Conservation (phyloP, 2,113 vertebrate species). For the Sciurus niger region DNA sequence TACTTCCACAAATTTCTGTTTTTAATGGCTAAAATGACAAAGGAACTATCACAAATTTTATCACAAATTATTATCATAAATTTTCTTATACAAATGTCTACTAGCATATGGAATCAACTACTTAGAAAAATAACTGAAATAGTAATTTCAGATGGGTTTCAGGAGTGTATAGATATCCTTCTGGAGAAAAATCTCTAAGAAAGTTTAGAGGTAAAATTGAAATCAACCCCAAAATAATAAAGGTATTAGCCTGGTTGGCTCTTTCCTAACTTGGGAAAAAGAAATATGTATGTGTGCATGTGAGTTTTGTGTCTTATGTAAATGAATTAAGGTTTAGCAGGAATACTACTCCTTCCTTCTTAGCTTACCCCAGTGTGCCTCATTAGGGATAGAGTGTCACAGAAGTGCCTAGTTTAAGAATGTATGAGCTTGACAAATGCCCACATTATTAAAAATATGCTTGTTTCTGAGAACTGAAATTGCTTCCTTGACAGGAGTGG, state of each 20-base stretch:
- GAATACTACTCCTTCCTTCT: slow-evolving; percentile 45
- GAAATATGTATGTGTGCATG: not conserved
- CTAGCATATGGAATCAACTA: slow-evolving; percentile 60
- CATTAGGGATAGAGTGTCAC: slow-evolving; percentile 62
- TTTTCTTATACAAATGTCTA: slow-evolving; percentile 40
- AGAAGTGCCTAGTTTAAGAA: slow-evolving; percentile 60
- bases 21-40: slow-evolving; percentile 43
- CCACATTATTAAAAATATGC: slow-evolving; percentile 71
- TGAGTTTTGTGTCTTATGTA: slow-evolving; percentile 29
- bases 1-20: slow-evolving; percentile 23
- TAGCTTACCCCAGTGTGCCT: slow-evolving; percentile 59
- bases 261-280: slow-evolving; percentile 47
- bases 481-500: slow-evolving; percentile 44
- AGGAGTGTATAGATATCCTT: not conserved
- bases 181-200: slow-evolving; percentile 2
- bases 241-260: not conserved
- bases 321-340: slow-evolving; percentile 50
- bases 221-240: slow-evolving; percentile 23
- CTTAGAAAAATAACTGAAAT: slow-evolving; percentile 37
- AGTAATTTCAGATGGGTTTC: slow-evolving; percentile 54
- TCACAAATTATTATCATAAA: not conserved
- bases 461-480: slow-evolving; percentile 55
- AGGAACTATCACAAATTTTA: not conserved
- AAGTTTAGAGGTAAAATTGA: slow-evolving; percentile 49
- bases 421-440: slow-evolving; percentile 61